phyloP scores from a whole-genome alignment of 1,140 invertebrate genomes.

The Palaemon carinicauda region DNA sequence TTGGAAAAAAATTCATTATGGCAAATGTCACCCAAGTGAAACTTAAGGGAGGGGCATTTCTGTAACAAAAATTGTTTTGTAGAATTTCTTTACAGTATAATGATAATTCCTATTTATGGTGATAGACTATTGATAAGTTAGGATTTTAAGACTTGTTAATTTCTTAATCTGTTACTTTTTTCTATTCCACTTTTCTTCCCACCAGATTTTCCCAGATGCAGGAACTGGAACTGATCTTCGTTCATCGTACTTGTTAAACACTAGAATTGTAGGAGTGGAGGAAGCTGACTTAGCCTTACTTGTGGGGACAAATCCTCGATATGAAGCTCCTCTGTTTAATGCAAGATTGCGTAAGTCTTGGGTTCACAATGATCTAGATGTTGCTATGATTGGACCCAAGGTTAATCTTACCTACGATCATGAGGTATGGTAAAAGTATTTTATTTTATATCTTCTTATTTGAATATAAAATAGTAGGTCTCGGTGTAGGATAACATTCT shows the following conservation, averaged over 20 bases:
- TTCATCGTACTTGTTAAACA: conserved; percentile 91
- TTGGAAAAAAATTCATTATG: too few species aligned
- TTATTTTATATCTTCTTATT: background rate
- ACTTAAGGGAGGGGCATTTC: too few species aligned
- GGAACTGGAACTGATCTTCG: conserved; percentile 89
- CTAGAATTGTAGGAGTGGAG: conserved; percentile 86
- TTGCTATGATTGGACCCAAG: conserved; percentile 84
- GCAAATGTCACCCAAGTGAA: too few species aligned
- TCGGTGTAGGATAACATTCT: too few species aligned
- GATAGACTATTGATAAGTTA: too few species aligned
- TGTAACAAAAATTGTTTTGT: too few species aligned
- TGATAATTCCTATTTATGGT: too few species aligned
- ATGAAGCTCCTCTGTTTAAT: conserved; percentile 96
- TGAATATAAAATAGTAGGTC: too few species aligned
- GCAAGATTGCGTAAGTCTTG: conserved; percentile 93
- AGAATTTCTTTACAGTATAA: too few species aligned
- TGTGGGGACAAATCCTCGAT: conserved; percentile 96
- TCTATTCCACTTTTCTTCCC: too few species aligned
- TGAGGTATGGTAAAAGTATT: conserved; percentile 69
- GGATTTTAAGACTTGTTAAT: too few species aligned
- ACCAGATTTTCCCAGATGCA: conserved; percentile 73
- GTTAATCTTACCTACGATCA: conserved; percentile 95
- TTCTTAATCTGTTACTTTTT: too few species aligned
- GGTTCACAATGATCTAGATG: conserved; percentile 83
- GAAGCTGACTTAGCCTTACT: conserved; percentile 92